Conservation (phyloP, 2,113 vertebrate species). For the Austrofundulus limnaeus region DNA sequence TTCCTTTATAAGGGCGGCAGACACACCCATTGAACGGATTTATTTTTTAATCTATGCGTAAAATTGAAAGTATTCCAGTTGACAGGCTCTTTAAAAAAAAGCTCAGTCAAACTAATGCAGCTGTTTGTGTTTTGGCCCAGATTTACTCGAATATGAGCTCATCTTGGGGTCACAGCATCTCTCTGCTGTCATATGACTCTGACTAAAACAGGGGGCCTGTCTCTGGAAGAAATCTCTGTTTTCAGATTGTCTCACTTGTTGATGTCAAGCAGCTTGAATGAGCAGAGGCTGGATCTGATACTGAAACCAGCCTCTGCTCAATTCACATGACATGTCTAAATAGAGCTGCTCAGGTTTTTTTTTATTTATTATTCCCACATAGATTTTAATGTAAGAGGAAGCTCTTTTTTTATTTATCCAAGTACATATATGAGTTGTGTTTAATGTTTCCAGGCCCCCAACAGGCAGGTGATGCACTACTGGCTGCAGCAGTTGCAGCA, state of each 20-base stretch:
- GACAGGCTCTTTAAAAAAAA: not conserved
- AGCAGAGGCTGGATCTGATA: constrained; percentile 69
- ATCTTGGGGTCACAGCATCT: constrained; percentile 10
- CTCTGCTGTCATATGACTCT: constrained; percentile 43
- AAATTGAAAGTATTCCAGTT: not conserved
- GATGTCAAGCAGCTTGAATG: constrained; percentile 20
- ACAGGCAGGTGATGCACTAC: constrained; percentile 88
- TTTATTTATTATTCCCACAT: no score
- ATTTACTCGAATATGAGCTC: constrained; percentile 20
- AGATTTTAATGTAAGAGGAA: not conserved
- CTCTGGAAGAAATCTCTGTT: not conserved
- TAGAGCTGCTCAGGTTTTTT: no score
- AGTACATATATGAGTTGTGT: not conserved
- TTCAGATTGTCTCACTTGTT: constrained; percentile 45
- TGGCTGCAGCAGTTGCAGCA: constrained; percentile 97
- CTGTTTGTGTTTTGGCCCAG: constrained; percentile 11
- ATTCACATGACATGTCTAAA: constrained; percentile 48
- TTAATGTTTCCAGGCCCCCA: constrained; percentile 81
- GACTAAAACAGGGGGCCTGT: constrained; percentile 37
- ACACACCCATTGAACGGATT: constrained; percentile 52
- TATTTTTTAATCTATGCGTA: not conserved
- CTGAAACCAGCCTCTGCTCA: constrained; percentile 59
- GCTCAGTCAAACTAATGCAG: not conserved
- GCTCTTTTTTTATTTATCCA: not conserved
- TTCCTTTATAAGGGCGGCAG: constrained; percentile 35